Evolutionary conservation across 2,797 vertebrate genomes (phyloP).

Genomic region (Myotis daubentonii): DNA sequence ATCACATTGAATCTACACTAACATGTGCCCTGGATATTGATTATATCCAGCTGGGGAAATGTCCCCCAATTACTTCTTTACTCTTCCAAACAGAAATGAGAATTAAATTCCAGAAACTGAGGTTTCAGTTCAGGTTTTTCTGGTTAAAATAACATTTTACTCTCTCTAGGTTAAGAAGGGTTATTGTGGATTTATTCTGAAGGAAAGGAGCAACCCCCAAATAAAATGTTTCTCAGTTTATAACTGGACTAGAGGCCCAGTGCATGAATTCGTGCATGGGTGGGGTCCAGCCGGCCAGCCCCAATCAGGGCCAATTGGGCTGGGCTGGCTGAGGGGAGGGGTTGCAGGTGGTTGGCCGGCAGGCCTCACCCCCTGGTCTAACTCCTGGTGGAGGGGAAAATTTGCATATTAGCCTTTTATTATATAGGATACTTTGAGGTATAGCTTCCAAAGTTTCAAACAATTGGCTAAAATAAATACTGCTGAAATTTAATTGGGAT

Average conservation of each 20-base stretch:
- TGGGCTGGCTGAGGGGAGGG: too few species aligned
- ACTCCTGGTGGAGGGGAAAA: too few species aligned
- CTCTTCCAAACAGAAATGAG: slow-evolving; percentile 26
- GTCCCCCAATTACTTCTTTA: neutral
- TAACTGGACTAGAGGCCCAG: too few species aligned
- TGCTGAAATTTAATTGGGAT: neutral
- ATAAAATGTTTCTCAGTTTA: neutral
- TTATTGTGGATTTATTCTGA: neutral
- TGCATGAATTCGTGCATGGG: too few species aligned
- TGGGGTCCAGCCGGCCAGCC: too few species aligned
- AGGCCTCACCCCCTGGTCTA: too few species aligned
- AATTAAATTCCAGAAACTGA: neutral
- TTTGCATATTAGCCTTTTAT: too few species aligned
- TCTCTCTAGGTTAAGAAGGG: neutral
- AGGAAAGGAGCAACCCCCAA: neutral
- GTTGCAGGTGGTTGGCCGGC: too few species aligned
- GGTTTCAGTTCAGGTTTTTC: neutral
- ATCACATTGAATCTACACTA: neutral
- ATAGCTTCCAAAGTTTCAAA: neutral
- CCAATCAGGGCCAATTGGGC: too few species aligned
- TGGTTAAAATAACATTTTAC: neutral
- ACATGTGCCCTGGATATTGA: neutral
- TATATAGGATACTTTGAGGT: neutral
- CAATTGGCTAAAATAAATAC: neutral
- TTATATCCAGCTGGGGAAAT: neutral